A percentile compares a stretch with the other conserved stretches of the same genome.
Conservation (phyloP, 2,113 vertebrate genomes). For the Rhinoptilus africanus region DNA sequence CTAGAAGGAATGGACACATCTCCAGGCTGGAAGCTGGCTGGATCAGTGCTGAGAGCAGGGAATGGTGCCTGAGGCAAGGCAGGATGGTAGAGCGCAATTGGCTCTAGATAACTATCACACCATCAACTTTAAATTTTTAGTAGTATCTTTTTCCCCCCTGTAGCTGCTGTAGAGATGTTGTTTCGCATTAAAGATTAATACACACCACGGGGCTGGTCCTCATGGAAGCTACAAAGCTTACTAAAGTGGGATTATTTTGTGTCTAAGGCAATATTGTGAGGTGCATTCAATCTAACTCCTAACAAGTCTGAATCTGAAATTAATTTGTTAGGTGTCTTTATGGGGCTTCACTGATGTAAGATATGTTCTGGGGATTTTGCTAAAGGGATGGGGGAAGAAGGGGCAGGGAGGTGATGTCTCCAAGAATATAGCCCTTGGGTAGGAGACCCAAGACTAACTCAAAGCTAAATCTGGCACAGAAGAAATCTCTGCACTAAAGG, state of each 20-base stretch:
- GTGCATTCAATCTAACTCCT: slow-evolving; percentile 29
- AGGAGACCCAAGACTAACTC: not conserved
- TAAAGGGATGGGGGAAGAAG: not conserved
- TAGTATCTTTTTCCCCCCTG: slow-evolving; percentile 49
- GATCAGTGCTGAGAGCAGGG: not conserved
- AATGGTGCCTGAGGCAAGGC: not conserved
- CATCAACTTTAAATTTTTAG: slow-evolving; percentile 63
- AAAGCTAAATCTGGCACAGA: not conserved
- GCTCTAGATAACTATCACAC: slow-evolving; percentile 30
- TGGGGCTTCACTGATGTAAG: not conserved
- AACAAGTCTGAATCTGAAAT: slow-evolving; percentile 24
- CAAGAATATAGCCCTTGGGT: not conserved
- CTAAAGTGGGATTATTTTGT: slow-evolving; percentile 38
- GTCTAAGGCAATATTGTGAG: slow-evolving; percentile 14
- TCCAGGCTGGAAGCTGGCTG: not conserved
- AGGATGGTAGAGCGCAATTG: slow-evolving; percentile 4
- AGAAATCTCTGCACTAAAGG: not conserved
- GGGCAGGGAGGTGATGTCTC: not conserved
- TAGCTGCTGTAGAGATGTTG: slow-evolving; percentile 55
- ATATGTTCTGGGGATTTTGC: not conserved
- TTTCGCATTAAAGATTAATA: slow-evolving; percentile 63
- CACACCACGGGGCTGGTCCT: slow-evolving; percentile 40
- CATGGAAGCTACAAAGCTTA: slow-evolving; percentile 23
- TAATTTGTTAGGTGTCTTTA: slow-evolving; percentile 3
- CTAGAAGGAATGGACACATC: not conserved